phyloP scores from a whole-genome alignment of 2,113 vertebrate genomes.

The Cichladusa arquata region DNA sequence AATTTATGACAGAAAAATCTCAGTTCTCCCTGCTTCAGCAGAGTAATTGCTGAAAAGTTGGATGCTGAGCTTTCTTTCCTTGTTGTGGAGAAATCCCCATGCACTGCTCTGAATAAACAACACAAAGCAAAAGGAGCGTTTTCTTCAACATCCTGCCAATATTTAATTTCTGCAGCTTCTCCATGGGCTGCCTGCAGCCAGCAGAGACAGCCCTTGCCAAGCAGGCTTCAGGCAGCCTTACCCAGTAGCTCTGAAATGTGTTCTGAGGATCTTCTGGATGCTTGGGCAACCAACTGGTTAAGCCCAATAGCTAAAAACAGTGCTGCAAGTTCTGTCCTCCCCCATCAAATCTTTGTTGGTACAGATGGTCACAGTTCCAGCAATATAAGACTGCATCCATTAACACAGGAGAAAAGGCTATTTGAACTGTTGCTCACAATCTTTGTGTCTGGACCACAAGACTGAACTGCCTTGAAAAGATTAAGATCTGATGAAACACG shows the following conservation, averaged over 20 bases:
- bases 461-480: neutral
- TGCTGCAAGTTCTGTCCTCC: neutral
- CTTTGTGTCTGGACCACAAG: neutral
- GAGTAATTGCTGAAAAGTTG: neutral
- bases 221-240: neutral
- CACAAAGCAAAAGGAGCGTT: fast-evolving
- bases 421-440: neutral
- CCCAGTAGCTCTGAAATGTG: neutral
- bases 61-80: neutral
- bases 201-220: neutral
- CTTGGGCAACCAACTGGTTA: neutral
- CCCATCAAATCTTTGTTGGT: neutral
- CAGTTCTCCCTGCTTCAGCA: neutral
- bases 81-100: neutral
- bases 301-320: neutral
- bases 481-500: neutral
- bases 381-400: neutral
- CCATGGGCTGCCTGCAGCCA: neutral
- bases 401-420: neutral
- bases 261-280: neutral
- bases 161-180: neutral
- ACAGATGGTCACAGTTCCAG: neutral
- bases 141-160: neutral
- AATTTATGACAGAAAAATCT: slow-evolving; percentile 15
- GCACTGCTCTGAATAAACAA: neutral